These are phyloP conservation scores for Campaea margaritaria DNA, from an alignment of 2,888 invertebrate species.

Conservation along the genomic window DNA sequence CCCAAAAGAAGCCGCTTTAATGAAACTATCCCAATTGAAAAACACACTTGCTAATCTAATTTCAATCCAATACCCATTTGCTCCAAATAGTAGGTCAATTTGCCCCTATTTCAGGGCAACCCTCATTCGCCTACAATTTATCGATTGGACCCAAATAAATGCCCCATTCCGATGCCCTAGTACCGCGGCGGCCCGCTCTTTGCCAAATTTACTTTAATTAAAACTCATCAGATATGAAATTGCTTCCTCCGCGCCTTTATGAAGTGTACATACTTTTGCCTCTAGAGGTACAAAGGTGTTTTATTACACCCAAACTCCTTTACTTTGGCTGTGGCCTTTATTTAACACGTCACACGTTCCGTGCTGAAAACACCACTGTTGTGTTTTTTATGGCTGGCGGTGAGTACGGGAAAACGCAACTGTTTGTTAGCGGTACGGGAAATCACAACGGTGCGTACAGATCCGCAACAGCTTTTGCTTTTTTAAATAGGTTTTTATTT, in stretches of 20 bases:
- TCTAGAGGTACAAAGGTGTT: neutral
- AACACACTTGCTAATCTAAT: neutral
- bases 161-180: slow-evolving; percentile 13
- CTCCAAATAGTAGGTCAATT: neutral
- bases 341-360: neutral
- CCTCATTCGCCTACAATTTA: slow-evolving; percentile 16
- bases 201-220: slow-evolving; percentile 30
- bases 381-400: too few relatives aligned
- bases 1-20: too few relatives aligned
- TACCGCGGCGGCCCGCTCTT: slow-evolving; percentile 3
- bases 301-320: neutral
- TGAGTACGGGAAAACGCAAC: too few relatives aligned
- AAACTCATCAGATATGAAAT: slow-evolving; percentile 28
- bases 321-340: neutral
- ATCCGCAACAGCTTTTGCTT: too few relatives aligned
- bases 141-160: slow-evolving; percentile 22
- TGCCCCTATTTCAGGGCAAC: slow-evolving; percentile 2
- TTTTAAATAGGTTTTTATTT: too few relatives aligned
- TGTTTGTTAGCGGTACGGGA: too few relatives aligned
- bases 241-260: slow-evolving; percentile 15
- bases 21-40: too few relatives aligned
- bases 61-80: neutral
- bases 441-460: too few relatives aligned
- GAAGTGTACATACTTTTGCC: slow-evolving; percentile 7
- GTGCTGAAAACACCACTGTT: too few relatives aligned